Evolutionary conservation across 2,888 invertebrate genomes (phyloP).

Genomic region (Notocelia uddmanniana): DNA sequence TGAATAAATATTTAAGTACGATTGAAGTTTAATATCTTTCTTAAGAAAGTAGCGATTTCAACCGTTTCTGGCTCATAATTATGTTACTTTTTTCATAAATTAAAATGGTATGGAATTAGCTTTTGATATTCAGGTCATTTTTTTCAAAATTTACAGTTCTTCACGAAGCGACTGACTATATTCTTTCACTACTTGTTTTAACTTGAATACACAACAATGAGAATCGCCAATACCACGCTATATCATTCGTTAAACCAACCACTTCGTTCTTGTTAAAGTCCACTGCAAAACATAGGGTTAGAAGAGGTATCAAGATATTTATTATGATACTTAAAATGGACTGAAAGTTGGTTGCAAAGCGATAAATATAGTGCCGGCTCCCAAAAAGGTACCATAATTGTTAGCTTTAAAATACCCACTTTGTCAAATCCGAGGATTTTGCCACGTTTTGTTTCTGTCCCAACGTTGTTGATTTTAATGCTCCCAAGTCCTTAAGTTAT

Average conservation of each 20-base stretch:
- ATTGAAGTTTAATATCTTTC: slow-evolving; percentile 54
- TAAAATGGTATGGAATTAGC: background rate
- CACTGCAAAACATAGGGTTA: background rate
- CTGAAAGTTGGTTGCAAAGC: background rate
- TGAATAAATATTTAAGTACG: slow-evolving; percentile 69
- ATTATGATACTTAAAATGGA: background rate
- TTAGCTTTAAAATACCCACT: too few relatives aligned
- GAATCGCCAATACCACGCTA: background rate
- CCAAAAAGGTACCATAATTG: too few relatives aligned
- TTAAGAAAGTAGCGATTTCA: slow-evolving; percentile 40
- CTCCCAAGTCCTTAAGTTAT: background rate
- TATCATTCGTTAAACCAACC: background rate
- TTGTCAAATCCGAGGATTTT: too few relatives aligned
- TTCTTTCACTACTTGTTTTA: background rate
- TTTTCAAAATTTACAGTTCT: background rate
- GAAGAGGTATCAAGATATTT: background rate
- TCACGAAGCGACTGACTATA: background rate
- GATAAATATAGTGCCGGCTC: background rate
- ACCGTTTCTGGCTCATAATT: background rate
- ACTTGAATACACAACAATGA: background rate
- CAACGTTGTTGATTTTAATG: background rate
- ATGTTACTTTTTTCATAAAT: slow-evolving; percentile 15
- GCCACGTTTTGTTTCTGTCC: too few relatives aligned
- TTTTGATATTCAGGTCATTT: background rate
- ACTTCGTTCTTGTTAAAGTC: background rate